Evolutionary conservation across 2,888 invertebrate species (phyloP).

Genomic region (Ceratothoa steindachneri): DNA sequence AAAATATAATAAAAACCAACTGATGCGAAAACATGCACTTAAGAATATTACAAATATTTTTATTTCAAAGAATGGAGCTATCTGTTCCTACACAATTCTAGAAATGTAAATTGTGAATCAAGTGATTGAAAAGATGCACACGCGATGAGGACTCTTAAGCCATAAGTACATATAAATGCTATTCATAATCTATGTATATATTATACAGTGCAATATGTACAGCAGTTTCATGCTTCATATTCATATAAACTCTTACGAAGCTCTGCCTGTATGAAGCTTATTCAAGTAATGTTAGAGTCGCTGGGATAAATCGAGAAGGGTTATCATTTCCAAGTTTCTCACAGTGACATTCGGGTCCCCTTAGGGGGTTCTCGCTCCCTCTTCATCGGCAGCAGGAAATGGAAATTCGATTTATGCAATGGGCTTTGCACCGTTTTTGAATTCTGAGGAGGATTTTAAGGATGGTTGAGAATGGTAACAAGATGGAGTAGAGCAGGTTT

Average conservation of each 20-base stretch:
- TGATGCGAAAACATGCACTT: not conserved
- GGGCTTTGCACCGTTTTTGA: slow-evolving; percentile 7
- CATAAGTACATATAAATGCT: not conserved
- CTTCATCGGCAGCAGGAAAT: not conserved
- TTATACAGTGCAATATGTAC: not conserved
- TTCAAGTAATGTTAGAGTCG: not conserved
- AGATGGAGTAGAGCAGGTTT: slow-evolving; percentile 6
- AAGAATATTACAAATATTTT: slow-evolving; percentile 6
- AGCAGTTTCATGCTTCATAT: slow-evolving; percentile 9
- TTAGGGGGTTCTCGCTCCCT: slow-evolving; percentile 4
- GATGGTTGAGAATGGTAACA: not conserved
- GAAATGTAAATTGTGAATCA: too few species aligned
- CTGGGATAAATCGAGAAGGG: slow-evolving; percentile 7
- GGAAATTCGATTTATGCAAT: not conserved
- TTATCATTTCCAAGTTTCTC: slow-evolving; percentile 5
- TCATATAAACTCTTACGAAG: slow-evolving; percentile 10
- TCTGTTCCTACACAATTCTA: too few species aligned
- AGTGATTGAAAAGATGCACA: too few species aligned
- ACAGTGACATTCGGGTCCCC: not conserved
- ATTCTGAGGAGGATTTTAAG: slow-evolving; percentile 9
- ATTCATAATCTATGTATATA: slow-evolving; percentile 3
- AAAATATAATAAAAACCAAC: slow-evolving; percentile 8
- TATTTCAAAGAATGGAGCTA: too few species aligned
- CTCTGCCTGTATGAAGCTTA: slow-evolving; percentile 5
- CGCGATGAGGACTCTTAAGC: too few species aligned